A percentile compares a stretch with the other conserved stretches of the same genome.
phyloP scores from a whole-genome alignment of 2,888 invertebrate species.

The Andrena bicolor region DNA sequence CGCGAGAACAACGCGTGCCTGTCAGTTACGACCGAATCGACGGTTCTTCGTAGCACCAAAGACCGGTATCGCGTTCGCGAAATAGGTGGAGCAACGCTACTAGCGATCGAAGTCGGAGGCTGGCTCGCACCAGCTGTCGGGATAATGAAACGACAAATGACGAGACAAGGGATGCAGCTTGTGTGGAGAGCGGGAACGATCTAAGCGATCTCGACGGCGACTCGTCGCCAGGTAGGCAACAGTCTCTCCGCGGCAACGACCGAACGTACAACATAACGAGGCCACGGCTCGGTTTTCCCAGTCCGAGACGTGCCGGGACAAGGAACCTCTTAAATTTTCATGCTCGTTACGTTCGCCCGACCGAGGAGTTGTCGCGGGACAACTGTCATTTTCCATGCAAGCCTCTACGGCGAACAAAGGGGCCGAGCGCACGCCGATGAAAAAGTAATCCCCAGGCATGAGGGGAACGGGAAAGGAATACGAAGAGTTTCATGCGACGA shows the following conservation, averaged over 20 bases:
- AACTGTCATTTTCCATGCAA: conserved; percentile 60
- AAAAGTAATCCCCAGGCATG: conserved; percentile 44
- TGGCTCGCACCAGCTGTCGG: conserved; percentile 71
- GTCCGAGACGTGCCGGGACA: conserved; percentile 14
- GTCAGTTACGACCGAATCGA: neutral
- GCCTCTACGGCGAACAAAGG: conserved; percentile 40
- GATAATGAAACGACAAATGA: conserved; percentile 73
- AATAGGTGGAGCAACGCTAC: neutral
- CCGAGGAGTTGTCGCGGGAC: conserved; percentile 30
- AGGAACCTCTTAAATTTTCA: conserved; percentile 39
- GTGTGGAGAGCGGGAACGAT: conserved; percentile 66
- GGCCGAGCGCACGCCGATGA: conserved; percentile 42
- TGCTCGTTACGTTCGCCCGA: conserved; percentile 44
- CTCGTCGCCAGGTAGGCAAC: conserved; percentile 31
- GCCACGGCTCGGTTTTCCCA: neutral
- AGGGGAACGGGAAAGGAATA: neutral
- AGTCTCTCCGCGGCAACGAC: conserved; percentile 30
- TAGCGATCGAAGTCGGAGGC: neutral
- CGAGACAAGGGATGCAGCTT: conserved; percentile 76
- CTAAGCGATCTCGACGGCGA: conserved; percentile 42
- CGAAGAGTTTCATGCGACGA: conserved; percentile 12
- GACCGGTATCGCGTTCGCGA: neutral
- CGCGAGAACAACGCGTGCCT: neutral
- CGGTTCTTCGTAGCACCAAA: neutral
- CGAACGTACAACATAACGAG: conserved; percentile 49